Conservation (phyloP, 2,888 invertebrate genomes). For the Hypolimnas misippus region DNA sequence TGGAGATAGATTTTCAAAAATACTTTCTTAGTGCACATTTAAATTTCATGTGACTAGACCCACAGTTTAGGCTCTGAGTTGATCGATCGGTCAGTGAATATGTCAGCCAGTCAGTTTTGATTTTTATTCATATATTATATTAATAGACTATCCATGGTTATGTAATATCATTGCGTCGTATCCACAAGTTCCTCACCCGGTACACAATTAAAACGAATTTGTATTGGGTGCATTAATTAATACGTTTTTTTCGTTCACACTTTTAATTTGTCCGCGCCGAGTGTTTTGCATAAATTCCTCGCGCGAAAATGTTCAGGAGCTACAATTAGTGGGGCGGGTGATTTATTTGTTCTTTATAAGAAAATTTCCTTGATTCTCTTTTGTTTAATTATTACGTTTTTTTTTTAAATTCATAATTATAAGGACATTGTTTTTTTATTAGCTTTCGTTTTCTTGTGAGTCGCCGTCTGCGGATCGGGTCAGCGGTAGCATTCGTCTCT, state of each 20-base stretch:
- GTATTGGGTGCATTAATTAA: constrained; percentile 80
- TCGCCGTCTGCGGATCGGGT: too few species aligned
- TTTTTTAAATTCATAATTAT: constrained; percentile 6
- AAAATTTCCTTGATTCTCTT: constrained; percentile 55
- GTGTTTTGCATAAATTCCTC: constrained; percentile 82
- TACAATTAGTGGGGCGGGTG: constrained; percentile 75
- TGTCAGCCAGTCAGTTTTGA: too few species aligned
- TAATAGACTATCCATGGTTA: too few species aligned
- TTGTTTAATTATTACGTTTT: constrained; percentile 23
- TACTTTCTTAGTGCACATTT: too few species aligned
- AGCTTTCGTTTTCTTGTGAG: too few species aligned
- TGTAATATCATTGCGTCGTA: too few species aligned
- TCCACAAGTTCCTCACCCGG: constrained; percentile 47
- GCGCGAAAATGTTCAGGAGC: constrained; percentile 63
- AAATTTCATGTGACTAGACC: too few species aligned
- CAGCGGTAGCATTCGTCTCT: too few species aligned
- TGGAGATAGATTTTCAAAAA: too few species aligned
- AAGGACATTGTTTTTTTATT: not conserved
- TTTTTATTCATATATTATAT: too few species aligned
- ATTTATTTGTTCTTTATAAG: constrained; percentile 77
- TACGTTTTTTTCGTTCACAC: constrained; percentile 67
- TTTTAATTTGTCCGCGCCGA: constrained; percentile 79
- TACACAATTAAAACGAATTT: constrained; percentile 77
- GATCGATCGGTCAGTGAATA: too few species aligned
- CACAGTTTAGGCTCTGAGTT: too few species aligned